Evolutionary conservation across 2,888 invertebrate species (phyloP).

Genomic region (Rosalia funebris): DNA sequence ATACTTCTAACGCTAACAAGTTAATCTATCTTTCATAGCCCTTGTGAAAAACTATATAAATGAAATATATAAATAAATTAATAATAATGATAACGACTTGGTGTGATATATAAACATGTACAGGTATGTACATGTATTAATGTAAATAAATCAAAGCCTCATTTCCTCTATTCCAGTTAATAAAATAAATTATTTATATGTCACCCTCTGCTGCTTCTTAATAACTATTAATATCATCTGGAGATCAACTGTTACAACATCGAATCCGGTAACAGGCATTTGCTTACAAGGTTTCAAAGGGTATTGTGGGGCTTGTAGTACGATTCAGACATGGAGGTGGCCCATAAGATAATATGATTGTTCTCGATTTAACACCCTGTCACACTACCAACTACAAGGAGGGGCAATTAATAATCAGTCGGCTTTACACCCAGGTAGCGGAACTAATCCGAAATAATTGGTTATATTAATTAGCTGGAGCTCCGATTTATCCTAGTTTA

Average conservation of each 20-base stretch:
- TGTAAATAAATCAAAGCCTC: too few relatives aligned
- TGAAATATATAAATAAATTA: too few relatives aligned
- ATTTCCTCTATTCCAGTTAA: too few relatives aligned
- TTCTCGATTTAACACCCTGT: constrained; percentile 40
- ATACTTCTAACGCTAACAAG: too few relatives aligned
- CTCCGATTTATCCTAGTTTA: too few relatives aligned
- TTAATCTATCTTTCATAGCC: too few relatives aligned
- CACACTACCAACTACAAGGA: constrained; percentile 37
- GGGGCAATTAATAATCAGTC: constrained; percentile 40
- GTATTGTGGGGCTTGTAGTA: constrained; percentile 22
- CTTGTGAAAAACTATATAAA: too few relatives aligned
- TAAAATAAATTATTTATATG: too few relatives aligned
- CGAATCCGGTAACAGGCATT: neutral
- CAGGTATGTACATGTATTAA: too few relatives aligned
- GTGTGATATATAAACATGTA: too few relatives aligned
- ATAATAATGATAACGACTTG: too few relatives aligned
- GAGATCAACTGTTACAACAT: neutral
- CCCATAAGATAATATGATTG: constrained; percentile 31
- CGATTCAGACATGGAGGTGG: constrained; percentile 23
- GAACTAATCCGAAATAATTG: constrained; percentile 25
- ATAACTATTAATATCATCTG: neutral
- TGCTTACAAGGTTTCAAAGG: constrained; percentile 13
- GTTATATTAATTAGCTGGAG: constrained; percentile 24
- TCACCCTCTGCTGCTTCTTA: too few relatives aligned
- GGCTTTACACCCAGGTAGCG: constrained; percentile 32